Base-by-base conservation (phyloP, 1,140 invertebrate species). In the Ceratosolen fusciceps region DNA sequence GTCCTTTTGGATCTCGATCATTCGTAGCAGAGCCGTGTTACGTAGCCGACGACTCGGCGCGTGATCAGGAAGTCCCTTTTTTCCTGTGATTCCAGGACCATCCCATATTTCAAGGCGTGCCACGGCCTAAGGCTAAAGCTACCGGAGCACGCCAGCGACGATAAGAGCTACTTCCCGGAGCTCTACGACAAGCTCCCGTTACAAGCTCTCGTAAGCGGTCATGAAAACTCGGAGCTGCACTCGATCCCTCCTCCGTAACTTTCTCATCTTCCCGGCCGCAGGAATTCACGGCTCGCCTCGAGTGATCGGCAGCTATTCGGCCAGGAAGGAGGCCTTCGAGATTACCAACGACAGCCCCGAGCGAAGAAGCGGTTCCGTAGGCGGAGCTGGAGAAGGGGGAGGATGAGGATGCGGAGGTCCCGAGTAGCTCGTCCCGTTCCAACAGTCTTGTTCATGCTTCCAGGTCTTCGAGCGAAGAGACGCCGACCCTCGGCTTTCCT, bases 31-130 rank as follows among this genome's bases (percentile, higher is more conserved):
- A n/a, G 49, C 31, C 14, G 60, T 37, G 14, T 65, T 21, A 19
- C 34, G 19, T 65, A 31, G 14, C 60, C 31, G 4, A 49, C 31
- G 47, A 47, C 34, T 68, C 39, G 56, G 19, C 16, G 29, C 26
- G 10, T 14, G 31, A n/a, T n/a, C 31, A 77, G 58, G 54, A 49
- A 52, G 83, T 83, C 84, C 81, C 85, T 90, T 90, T 90, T 85
- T 90, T 90, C 82, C 89, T 87, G 84, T 90, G 89, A 87, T 90
- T 90, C 88, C 89, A 90, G 84, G 89, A 90, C 88, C 89, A 90
- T 90, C 83, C 89, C 89, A 90, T 88, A 87, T 86, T 87, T 85
- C 78, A 70, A 74, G 73, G 34, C 19, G 49, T n/a, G 49, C 49
- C 72, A 39, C 34, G 54, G 72, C 39, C 71, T 47, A 19, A 52